Evolutionary conservation across 2,888 invertebrate genomes (phyloP).

Genomic region (Dryadula phaetusa): DNA sequence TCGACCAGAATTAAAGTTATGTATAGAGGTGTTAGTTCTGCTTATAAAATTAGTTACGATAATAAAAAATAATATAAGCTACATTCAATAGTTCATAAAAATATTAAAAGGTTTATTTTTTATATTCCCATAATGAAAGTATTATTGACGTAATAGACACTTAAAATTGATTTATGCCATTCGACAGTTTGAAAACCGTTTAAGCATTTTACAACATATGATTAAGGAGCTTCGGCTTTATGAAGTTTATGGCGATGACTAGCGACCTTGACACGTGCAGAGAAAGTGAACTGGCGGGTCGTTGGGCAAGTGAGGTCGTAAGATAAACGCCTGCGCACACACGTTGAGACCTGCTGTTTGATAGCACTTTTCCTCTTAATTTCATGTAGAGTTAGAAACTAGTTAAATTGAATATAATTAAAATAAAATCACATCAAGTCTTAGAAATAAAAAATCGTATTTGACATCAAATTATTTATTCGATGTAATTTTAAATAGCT

Average conservation of each 20-base stretch:
- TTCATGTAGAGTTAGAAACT: neutral
- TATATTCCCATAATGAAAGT: constrained; percentile 6
- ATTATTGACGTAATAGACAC: constrained; percentile 3
- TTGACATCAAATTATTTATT: constrained; percentile 27
- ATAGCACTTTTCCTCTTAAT: constrained; percentile 32
- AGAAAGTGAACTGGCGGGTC: constrained; percentile 80
- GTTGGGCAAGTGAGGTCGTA: constrained; percentile 65
- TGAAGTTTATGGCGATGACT: constrained; percentile 59
- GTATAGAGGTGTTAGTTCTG: neutral
- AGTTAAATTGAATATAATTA: neutral
- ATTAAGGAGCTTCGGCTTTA: constrained; percentile 38
- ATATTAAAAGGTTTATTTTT: constrained; percentile 5
- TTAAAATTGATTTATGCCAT: constrained; percentile 17
- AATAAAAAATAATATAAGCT: constrained; percentile 1
- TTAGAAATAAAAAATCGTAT: constrained; percentile 1
- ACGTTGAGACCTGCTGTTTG: constrained; percentile 10
- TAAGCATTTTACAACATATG: constrained; percentile 40
- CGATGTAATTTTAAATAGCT: constrained; percentile 23
- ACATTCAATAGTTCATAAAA: neutral
- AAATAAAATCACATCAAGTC: neutral
- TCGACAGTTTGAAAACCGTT: constrained; percentile 18
- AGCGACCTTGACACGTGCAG: constrained; percentile 77
- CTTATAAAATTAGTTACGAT: neutral
- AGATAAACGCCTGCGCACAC: constrained; percentile 30
- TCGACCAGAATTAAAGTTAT: neutral